Base-by-base conservation (phyloP, 2,888 invertebrate genomes). In the Sinotaia quadrata region DNA sequence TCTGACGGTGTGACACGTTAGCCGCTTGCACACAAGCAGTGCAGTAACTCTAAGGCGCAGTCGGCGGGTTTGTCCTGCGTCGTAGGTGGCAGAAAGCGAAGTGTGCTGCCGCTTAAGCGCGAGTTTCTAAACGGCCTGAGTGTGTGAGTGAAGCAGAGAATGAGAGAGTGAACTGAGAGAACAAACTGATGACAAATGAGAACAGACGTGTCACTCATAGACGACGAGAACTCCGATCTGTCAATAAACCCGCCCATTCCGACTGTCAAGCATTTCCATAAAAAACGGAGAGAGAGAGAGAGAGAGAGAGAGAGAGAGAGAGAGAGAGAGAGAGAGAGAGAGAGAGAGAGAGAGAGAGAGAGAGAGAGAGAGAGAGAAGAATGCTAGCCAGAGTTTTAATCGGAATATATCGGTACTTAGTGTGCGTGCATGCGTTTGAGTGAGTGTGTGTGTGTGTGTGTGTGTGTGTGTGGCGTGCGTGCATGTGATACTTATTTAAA, bases 201-300 rank as follows among this genome's bases (percentile, higher is more conserved):
- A n/a, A 47, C n/a, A 24, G 47, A 47, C 21, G n/a, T 47, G 47
- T 47, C 47, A 47, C 21, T 47, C 47, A 47, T 8, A 8, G n/a
- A 7, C 47, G 5, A 18, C 47, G 24, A n/a, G 47, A 47, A 24
- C n/a, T n/a, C 5, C 47, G 47, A 47, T 47, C 21, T 47, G 47
- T 47, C 47, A 47, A 47, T 24, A 47, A 47, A 24, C 44, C 44
- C 41, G 18, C 58, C 37, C 58, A 4, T 21, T 58, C 58, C 27
- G 18, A 10, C 36, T 37, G 8, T 8, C 37, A 18, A 2, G n/a
- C 8, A 7, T 47, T 24, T 47, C 56, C 36, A 52, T 3, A 24
- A 52, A 52, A 7, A 15, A 52, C 4, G 12, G 31, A 52, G 31
- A 8, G 31, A 49, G 5, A 49, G 49, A n/a, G 33, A 56, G 31